Conservation (phyloP, 2,797 vertebrate species). For the Manis pentadactyla region DNA sequence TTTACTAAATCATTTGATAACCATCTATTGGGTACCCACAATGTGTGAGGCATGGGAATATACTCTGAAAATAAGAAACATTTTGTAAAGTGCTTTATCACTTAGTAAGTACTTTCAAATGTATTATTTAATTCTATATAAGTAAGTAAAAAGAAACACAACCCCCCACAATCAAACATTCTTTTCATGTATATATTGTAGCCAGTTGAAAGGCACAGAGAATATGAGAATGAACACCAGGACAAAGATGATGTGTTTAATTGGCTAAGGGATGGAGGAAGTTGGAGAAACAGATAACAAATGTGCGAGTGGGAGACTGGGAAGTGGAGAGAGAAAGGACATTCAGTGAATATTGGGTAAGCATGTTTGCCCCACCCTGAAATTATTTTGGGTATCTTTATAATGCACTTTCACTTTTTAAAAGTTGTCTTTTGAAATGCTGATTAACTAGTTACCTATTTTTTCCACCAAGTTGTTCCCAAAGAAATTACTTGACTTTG, state of each 20-base stretch:
- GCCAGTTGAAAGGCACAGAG: not conserved
- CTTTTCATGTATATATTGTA: not conserved
- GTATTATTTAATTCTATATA: not conserved
- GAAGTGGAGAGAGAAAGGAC: not conserved
- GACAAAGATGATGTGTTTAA: not conserved
- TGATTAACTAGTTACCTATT: not conserved
- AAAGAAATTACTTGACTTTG: not conserved
- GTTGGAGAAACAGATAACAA: not conserved
- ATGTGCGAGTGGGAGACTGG: not conserved
- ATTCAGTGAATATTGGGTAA: not conserved
- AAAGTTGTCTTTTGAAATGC: not conserved
- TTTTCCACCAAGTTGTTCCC: not conserved
- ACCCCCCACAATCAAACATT: not conserved
- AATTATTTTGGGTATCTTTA: not conserved
- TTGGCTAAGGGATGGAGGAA: not conserved
- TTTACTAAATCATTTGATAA: not conserved
- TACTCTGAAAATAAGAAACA: not conserved
- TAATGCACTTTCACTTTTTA: not conserved
- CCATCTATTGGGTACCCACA: not conserved
- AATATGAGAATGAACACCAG: not conserved
- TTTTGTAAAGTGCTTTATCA: not conserved
- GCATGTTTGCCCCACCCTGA: not conserved
- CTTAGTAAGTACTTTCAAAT: not conserved
- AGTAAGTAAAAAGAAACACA: not conserved
- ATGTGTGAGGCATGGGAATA: not conserved